These are phyloP conservation scores for Mesorhabditis belari DNA, from an alignment of 2,888 invertebrate species.

Conservation along the genomic window DNA sequence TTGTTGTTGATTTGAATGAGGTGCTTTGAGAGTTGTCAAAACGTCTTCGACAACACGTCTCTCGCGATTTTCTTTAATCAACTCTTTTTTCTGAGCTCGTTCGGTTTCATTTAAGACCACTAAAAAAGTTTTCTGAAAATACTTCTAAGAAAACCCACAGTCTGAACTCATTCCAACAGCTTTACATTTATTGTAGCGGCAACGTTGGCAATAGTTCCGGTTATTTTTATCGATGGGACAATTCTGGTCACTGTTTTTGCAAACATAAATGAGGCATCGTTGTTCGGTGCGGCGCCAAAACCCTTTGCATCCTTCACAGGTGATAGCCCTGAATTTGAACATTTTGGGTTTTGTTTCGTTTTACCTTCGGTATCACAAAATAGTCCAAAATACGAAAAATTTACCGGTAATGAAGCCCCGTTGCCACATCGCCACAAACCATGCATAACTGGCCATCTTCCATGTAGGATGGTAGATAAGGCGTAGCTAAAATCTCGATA, in stretches of 20 bases:
- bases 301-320: slow-evolving; percentile 59
- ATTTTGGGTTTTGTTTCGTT: not conserved
- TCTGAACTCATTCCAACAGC: slow-evolving; percentile 56
- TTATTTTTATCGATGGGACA: slow-evolving; percentile 56
- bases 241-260: slow-evolving; percentile 49
- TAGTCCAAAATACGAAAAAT: too few relatives aligned
- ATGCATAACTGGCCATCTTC: slow-evolving; percentile 55
- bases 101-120: slow-evolving; percentile 57
- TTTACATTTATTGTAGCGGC: slow-evolving; percentile 56
- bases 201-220: slow-evolving; percentile 56
- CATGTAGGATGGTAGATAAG: slow-evolving; percentile 45
- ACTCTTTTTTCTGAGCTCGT: slow-evolving; percentile 54
- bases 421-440: slow-evolving; percentile 57
- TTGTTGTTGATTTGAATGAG: not conserved
- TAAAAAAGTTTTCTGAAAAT: slow-evolving; percentile 29
- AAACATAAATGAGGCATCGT: slow-evolving; percentile 54
- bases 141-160: slow-evolving; percentile 45
- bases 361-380: too few relatives aligned
- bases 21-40: not conserved
- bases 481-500: too few relatives aligned
- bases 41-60: slow-evolving; percentile 5
- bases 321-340: slow-evolving; percentile 40
- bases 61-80: slow-evolving; percentile 56
- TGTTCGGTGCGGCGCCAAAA: slow-evolving; percentile 57
- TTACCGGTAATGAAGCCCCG: slow-evolving; percentile 57